A percentile compares a stretch with the other conserved stretches of the same genome.
Evolutionary conservation across 2,113 vertebrate species (phyloP).

Genomic region (Antechinus flavipes): DNA sequence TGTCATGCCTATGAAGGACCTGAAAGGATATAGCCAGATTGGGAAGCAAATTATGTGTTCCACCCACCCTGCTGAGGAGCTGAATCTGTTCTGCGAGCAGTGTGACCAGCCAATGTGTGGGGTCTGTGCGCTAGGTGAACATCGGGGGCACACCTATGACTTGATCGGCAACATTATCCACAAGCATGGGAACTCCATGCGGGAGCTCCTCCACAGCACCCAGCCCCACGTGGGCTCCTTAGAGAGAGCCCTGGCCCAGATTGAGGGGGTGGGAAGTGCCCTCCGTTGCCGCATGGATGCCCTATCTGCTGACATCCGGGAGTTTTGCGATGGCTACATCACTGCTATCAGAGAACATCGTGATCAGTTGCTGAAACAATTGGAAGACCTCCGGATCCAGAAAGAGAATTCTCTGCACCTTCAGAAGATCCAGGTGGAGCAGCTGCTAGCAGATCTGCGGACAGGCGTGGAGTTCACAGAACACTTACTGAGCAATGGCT

Average conservation of each 20-base stretch:
- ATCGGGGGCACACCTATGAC: constrained; percentile 89
- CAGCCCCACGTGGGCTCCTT: constrained; percentile 85
- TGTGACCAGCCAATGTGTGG: constrained; percentile 91
- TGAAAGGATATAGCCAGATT: constrained; percentile 82
- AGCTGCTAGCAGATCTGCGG: constrained; percentile 89
- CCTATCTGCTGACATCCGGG: constrained; percentile 84
- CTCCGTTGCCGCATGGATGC: constrained; percentile 79
- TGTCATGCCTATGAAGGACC: constrained; percentile 84
- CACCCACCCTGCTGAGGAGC: constrained; percentile 89
- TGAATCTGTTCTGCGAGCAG: constrained; percentile 92
- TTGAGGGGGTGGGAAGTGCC: constrained; percentile 79
- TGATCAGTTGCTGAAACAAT: constrained; percentile 86
- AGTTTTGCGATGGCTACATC: constrained; percentile 88
- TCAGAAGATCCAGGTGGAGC: constrained; percentile 91
- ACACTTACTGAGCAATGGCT: constrained; percentile 88
- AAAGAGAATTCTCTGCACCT: constrained; percentile 90
- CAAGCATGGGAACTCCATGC: constrained; percentile 87
- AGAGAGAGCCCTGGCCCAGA: constrained; percentile 83
- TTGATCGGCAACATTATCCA: constrained; percentile 83
- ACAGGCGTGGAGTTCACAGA: constrained; percentile 90
- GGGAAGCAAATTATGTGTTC: constrained; percentile 88
- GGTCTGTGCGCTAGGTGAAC: constrained; percentile 87
- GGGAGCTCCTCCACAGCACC: constrained; percentile 85
- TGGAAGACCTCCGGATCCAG: constrained; percentile 88
- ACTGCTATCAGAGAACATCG: constrained; percentile 89